phyloP scores from a whole-genome alignment of 2,888 invertebrate species.

The Mythimna pallens region DNA sequence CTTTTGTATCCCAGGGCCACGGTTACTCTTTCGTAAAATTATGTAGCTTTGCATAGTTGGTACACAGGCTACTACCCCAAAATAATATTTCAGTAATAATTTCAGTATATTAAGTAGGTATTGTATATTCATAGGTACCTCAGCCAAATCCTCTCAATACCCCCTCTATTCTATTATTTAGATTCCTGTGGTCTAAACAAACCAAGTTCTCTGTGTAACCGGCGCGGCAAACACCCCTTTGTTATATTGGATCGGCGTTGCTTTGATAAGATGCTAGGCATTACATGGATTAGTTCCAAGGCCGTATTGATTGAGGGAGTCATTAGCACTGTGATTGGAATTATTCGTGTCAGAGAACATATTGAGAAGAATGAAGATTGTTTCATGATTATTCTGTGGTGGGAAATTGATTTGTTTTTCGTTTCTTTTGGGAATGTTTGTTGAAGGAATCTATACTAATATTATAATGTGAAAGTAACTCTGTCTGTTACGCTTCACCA shows the following conservation, averaged over 20 bases:
- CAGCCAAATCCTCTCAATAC: neutral
- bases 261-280: constrained; percentile 59
- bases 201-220: constrained; percentile 20
- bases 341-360: constrained; percentile 38
- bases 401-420: neutral
- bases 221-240: constrained; percentile 41
- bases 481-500: no score
- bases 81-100: no score
- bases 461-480: no score
- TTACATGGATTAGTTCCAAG: constrained; percentile 57
- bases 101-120: neutral
- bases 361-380: constrained; percentile 16
- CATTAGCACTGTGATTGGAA: constrained; percentile 59
- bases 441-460: neutral
- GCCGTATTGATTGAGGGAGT: constrained; percentile 52
- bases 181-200: constrained; percentile 35
- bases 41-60: no score
- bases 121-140: constrained; percentile 21
- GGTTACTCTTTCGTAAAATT: no score
- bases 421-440: neutral
- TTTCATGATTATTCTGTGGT: constrained; percentile 8
- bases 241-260: constrained; percentile 40
- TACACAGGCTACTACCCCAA: no score
- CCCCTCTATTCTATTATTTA: constrained; percentile 23
- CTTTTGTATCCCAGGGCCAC: no score